phyloP scores from a whole-genome alignment of 1,140 invertebrate genomes.

The Drosophila punjabiensis region DNA sequence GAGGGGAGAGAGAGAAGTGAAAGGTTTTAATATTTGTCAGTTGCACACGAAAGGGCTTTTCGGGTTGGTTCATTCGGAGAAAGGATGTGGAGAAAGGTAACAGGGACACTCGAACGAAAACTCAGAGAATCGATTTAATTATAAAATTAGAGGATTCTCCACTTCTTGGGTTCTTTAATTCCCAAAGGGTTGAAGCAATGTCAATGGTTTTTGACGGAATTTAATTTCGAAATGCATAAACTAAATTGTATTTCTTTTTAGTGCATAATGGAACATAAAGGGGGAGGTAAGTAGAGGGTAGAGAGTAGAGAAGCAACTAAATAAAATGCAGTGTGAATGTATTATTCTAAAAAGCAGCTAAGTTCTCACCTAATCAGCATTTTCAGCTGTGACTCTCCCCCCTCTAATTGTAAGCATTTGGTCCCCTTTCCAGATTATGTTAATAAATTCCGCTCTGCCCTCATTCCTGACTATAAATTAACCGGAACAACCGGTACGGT shows the following conservation, averaged over 20 bases:
- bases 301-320: too few species aligned
- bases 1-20: constrained; percentile 21
- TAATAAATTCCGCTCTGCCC: constrained; percentile 6
- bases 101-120: neutral
- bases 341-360: neutral
- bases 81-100: neutral
- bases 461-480: constrained; percentile 28
- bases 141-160: neutral
- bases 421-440: neutral
- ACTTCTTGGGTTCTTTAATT: too few species aligned
- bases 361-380: neutral
- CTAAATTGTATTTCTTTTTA: neutral
- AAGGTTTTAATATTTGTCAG: constrained; percentile 69
- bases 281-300: neutral
- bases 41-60: constrained; percentile 25
- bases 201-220: neutral
- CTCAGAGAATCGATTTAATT: neutral
- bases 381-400: neutral
- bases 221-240: neutral
- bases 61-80: neutral
- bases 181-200: neutral
- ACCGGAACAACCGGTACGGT: constrained; percentile 22
- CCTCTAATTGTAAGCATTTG: neutral
- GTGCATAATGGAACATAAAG: neutral
- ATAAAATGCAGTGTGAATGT: neutral